Conservation (phyloP, 2,113 vertebrate genomes). For the Phaetusa simplex region DNA sequence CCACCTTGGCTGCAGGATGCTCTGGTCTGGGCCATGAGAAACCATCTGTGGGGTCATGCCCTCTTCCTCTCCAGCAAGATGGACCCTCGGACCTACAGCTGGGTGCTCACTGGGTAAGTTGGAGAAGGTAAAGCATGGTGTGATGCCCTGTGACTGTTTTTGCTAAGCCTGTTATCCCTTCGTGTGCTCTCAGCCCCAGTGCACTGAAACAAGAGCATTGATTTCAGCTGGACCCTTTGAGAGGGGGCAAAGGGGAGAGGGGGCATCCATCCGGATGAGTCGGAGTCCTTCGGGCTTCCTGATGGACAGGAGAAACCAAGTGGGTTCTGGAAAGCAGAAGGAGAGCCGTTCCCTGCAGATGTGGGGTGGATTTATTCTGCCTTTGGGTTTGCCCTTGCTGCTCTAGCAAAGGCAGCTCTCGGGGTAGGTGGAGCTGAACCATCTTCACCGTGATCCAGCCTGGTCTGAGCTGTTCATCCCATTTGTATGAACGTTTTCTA, state of each 20-base stretch:
- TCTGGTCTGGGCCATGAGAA: constrained; percentile 88
- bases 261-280: not conserved
- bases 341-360: not conserved
- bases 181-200: not conserved
- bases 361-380: not conserved
- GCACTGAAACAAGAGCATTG: not conserved
- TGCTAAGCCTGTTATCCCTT: not conserved
- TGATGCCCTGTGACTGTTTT: not conserved
- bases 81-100: constrained; percentile 87
- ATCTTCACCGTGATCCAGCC: not conserved
- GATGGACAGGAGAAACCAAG: not conserved
- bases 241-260: not conserved
- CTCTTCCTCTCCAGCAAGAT: constrained; percentile 94
- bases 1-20: constrained; percentile 79
- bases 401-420: not conserved
- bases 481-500: rapidly evolving
- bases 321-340: not conserved
- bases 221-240: not conserved
- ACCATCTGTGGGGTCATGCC: constrained; percentile 90
- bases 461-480: not conserved
- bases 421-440: not conserved
- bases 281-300: not conserved
- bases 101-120: constrained; percentile 85
- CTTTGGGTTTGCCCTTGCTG: not conserved
- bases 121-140: not conserved